Conservation (phyloP, 2,797 vertebrate species). For the Gobio occitaniae region DNA sequence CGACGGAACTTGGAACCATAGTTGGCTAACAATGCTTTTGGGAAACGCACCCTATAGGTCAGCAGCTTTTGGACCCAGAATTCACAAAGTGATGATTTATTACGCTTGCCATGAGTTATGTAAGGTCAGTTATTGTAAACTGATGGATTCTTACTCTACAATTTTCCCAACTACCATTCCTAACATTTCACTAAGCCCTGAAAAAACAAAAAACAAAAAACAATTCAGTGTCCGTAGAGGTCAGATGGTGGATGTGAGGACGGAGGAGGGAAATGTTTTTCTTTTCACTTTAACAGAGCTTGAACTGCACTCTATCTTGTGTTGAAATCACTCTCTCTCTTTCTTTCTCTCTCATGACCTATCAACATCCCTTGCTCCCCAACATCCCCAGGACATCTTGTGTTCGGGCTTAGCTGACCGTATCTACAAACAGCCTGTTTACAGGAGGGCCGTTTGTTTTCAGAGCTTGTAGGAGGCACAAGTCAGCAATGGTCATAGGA, state of each 20-base stretch:
- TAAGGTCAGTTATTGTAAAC: slow-evolving; percentile 12
- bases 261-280: slow-evolving; percentile 56
- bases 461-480: slow-evolving; percentile 74
- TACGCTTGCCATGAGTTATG: slow-evolving; percentile 35
- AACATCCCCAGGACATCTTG: slow-evolving; percentile 46
- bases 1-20: too few relatives aligned
- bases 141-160: slow-evolving; percentile 26
- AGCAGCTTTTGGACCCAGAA: slow-evolving; percentile 17
- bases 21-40: neutral
- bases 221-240: slow-evolving; percentile 59
- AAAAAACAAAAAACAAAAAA: slow-evolving; percentile 65
- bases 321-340: slow-evolving; percentile 59
- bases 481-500: slow-evolving; percentile 77
- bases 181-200: slow-evolving; percentile 50
- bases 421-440: slow-evolving; percentile 77
- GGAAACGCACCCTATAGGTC: neutral
- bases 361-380: slow-evolving; percentile 49
- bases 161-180: slow-evolving; percentile 16
- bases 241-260: slow-evolving; percentile 47
- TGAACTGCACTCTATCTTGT: slow-evolving; percentile 48
- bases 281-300: slow-evolving; percentile 49
- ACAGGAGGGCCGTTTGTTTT: slow-evolving; percentile 77
- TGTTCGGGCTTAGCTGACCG: slow-evolving; percentile 67
- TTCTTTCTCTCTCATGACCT: slow-evolving; percentile 37
- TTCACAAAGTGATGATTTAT: slow-evolving; percentile 29